Base-by-base conservation (phyloP, 2,113 vertebrate genomes). In the Prunella himalayana region DNA sequence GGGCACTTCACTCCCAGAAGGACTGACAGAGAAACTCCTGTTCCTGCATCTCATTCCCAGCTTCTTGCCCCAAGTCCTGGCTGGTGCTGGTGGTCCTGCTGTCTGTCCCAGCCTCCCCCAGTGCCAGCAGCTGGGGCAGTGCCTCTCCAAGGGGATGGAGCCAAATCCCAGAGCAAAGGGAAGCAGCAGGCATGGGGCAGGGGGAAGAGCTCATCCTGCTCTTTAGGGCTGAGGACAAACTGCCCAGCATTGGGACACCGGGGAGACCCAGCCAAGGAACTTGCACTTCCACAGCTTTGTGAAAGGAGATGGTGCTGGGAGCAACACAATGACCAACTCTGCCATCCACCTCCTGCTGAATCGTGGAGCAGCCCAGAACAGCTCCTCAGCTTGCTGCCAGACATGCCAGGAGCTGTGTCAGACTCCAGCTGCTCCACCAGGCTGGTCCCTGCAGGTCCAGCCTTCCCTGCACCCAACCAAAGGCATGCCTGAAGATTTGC, bases 241-340 rank as follows among this genome's bases (percentile, higher is more conserved):
- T 63, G 18, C 56, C 33, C 80, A 50, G 23, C 1, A 0, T 1
- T 4, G 4, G 3, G 4, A n/a, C 5, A 1, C 39, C 19, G 64
- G 24, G 54, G 33, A 86, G 7, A 25, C 23, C 20, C 23, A 42
- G 30, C 59, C 84, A 78, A 73, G 73, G 28, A 70, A 42, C 20
- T 13, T 56, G n/a, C 25, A 16, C 8, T 79, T 68, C 24, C 64
- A 57, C 8, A 59, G 35, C 49, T 61, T 47, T 3, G 2, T 44
- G 78, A 82, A 71, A 65, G 50, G 31, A 72, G 28, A 8, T 17
- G 69, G 51, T 64, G 81, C 56, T 81, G 64, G 56, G 68, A 35
- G 37, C 69, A 70, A 8, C 13, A 18, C 35, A 54, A 4, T 6
- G 25, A 50, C 56, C 65, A 54, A 1, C 13, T 3, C 7, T 59